These are phyloP conservation scores for Planiliza haematocheilus DNA, from an alignment of 2,113 vertebrate genomes.

Conservation along the genomic window DNA sequence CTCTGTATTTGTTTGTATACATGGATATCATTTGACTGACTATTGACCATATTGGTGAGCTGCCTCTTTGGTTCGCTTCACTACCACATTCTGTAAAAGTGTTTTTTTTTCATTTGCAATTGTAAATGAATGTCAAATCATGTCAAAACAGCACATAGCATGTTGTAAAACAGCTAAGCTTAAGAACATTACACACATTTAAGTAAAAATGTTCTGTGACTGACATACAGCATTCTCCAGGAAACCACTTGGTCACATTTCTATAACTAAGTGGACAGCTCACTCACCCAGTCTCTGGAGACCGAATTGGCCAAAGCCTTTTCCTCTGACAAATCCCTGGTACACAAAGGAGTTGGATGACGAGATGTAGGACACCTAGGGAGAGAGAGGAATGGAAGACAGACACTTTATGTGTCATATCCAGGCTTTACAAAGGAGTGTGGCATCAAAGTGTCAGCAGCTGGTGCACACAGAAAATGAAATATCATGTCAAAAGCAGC, in stretches of 20 bases:
- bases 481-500: slow-evolving; percentile 72
- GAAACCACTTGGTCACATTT: slow-evolving; percentile 11
- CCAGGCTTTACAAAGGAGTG: slow-evolving; percentile 61
- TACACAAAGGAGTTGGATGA: slow-evolving; percentile 95
- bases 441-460: slow-evolving; percentile 78
- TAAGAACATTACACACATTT: not conserved
- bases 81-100: slow-evolving; percentile 1
- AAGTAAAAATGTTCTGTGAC: slow-evolving; percentile 11
- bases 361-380: slow-evolving; percentile 93
- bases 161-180: slow-evolving; percentile 9
- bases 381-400: slow-evolving; percentile 59
- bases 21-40: slow-evolving; percentile 7
- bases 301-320: slow-evolving; percentile 98
- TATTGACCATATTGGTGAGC: slow-evolving; percentile 24
- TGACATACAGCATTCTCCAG: not conserved
- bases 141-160: slow-evolving; percentile 14
- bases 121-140: too few species aligned
- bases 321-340: slow-evolving; percentile 96
- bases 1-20: not conserved
- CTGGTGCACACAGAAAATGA: slow-evolving; percentile 66
- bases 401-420: slow-evolving; percentile 70
- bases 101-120: not conserved
- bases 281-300: slow-evolving; percentile 95
- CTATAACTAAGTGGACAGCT: slow-evolving; percentile 33
- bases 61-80: slow-evolving; percentile 14